Evolutionary conservation across 2,888 invertebrate genomes (phyloP).

Genomic region (Dorcus parallelipipedus): DNA sequence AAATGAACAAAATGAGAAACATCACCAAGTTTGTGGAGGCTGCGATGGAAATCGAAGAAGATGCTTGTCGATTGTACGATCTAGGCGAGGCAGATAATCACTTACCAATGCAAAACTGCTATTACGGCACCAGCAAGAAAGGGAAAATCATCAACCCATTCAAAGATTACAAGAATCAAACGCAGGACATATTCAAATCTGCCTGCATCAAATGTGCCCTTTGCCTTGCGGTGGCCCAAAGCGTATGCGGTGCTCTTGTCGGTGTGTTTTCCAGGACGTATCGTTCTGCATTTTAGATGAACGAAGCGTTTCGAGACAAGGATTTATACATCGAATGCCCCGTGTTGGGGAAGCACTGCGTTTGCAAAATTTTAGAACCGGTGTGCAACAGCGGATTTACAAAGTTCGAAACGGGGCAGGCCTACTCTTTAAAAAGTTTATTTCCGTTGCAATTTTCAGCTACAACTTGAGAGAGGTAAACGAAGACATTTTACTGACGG

Average conservation of each 20-base stretch:
- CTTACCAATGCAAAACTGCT: slow-evolving; percentile 7
- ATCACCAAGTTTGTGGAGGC: too few species aligned
- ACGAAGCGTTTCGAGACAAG: slow-evolving; percentile 8
- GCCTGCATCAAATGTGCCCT: slow-evolving; percentile 26
- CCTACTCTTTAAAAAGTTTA: not conserved
- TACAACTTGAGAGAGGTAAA: slow-evolving; percentile 24
- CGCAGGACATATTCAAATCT: slow-evolving; percentile 14
- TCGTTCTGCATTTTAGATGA: slow-evolving; percentile 16
- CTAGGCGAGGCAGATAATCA: slow-evolving; percentile 14
- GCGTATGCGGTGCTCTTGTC: slow-evolving; percentile 14
- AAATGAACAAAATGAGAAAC: too few species aligned
- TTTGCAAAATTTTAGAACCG: slow-evolving; percentile 6
- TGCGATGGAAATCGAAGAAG: not conserved
- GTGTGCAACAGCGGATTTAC: slow-evolving; percentile 23
- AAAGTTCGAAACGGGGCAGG: slow-evolving; percentile 15
- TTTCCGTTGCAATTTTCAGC: slow-evolving; percentile 11
- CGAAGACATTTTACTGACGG: slow-evolving; percentile 16
- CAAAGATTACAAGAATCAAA: not conserved
- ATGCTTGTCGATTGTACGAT: slow-evolving; percentile 2
- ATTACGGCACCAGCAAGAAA: slow-evolving; percentile 2
- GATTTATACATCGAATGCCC: slow-evolving; percentile 7
- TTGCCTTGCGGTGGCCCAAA: slow-evolving; percentile 27
- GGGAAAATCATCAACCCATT: slow-evolving; percentile 18
- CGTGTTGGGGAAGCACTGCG: not conserved
- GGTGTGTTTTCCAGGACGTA: not conserved